Evolutionary conservation across 2,113 vertebrate genomes (phyloP), one percentile per base, ranked within the genome.

Genomic region (Calidris pygmaea): DNA sequence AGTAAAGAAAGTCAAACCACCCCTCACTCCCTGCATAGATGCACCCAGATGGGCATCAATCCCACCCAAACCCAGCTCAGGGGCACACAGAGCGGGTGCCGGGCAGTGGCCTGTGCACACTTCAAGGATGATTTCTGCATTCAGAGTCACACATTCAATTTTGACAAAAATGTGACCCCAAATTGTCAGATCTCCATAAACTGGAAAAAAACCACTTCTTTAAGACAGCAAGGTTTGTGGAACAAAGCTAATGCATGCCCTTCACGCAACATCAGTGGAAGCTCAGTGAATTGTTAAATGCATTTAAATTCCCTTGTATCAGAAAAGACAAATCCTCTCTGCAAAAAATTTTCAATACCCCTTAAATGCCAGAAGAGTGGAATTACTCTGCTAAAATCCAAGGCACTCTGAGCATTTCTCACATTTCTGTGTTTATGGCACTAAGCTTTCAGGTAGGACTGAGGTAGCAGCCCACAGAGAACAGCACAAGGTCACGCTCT

Each of bases 51-150:
- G 7, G 3, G 20, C 12, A 12, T 1, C 0, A 7, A 3, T 11
- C 22, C 35, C 21, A 37, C 48, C 60, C 60, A 24, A 43, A 43
- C 2, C 22, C 50, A 47, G 6, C 18, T 47, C 52, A 3, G 0
- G 0, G 43, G 77, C 73, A 55, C 32, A 20, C 6, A 10, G 2
- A 6, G 9, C 1, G 1, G 14, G 8, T 17, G 22, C 43, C 41
- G 7, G 43, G 39, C 16, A 37, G 37, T 6, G 55, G 13, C 45
- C 48, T 2, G 0, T 0, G 18, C 39, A 26, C 20, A 6, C 9
- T 4, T 2, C 32, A n/a, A 24, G 21, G 12, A 1, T 3, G 14
- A 41, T 3, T 90, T 55, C 67, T 65, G 43, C 43, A 9, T 34
- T 52, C 60, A 75, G 24, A 55, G 74, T 22, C 0, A 0, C 3